A percentile compares a stretch with the other conserved stretches of the same genome.
phyloP scores from a whole-genome alignment of 1,140 invertebrate genomes.

The Drosophila mauritiana region DNA sequence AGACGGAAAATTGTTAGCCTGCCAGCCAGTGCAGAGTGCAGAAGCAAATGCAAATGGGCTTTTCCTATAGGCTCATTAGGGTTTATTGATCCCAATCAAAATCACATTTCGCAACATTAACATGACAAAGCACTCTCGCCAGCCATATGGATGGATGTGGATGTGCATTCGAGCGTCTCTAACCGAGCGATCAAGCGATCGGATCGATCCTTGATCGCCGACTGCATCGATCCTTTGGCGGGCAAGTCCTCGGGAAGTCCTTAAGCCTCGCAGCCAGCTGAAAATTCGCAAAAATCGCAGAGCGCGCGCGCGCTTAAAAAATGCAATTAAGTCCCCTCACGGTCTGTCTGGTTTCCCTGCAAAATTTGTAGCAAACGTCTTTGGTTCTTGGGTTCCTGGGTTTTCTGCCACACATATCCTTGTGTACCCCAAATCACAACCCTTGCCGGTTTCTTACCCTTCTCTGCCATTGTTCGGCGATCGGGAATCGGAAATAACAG shows the following conservation, averaged over 20 bases:
- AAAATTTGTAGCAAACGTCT: slow-evolving; percentile 80
- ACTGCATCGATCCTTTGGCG: slow-evolving; percentile 38
- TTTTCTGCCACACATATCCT: background rate
- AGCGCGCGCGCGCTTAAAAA: slow-evolving; percentile 79
- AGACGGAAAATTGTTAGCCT: slow-evolving; percentile 63
- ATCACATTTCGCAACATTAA: slow-evolving; percentile 76
- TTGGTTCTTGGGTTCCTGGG: slow-evolving; percentile 27
- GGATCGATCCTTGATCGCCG: slow-evolving; percentile 37
- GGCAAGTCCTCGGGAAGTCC: slow-evolving; percentile 38
- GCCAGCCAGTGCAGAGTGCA: slow-evolving; percentile 15
- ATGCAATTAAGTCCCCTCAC: slow-evolving; percentile 76
- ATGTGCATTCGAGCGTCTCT: slow-evolving; percentile 64
- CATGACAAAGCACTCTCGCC: slow-evolving; percentile 63
- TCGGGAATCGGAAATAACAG: slow-evolving; percentile 7
- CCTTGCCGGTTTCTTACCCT: slow-evolving; percentile 45
- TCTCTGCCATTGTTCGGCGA: slow-evolving; percentile 26
- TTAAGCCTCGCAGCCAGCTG: slow-evolving; percentile 54
- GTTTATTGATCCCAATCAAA: slow-evolving; percentile 79
- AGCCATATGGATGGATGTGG: slow-evolving; percentile 2
- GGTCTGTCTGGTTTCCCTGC: slow-evolving; percentile 38
- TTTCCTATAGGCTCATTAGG: slow-evolving; percentile 58
- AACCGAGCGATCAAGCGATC: slow-evolving; percentile 55
- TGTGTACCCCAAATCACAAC: slow-evolving; percentile 24
- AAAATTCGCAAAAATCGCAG: slow-evolving; percentile 68
- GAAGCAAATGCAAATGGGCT: slow-evolving; percentile 66